phyloP scores from a whole-genome alignment of 1,140 invertebrate genomes.

The Teleopsis dalmanni region DNA sequence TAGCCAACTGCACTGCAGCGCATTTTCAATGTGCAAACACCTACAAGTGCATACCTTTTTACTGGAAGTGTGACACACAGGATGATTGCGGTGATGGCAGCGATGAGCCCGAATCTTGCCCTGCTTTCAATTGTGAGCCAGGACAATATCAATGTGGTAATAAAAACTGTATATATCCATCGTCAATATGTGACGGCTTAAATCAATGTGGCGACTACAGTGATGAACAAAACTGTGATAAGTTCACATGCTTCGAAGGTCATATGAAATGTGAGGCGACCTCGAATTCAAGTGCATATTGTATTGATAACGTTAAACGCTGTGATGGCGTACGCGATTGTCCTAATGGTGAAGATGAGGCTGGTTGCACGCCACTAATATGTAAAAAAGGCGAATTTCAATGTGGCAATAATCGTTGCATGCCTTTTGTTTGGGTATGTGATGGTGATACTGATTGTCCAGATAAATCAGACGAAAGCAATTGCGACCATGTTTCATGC shows the following conservation, averaged over 20 bases:
- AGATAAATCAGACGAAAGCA: constrained; percentile 59
- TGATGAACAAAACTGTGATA: constrained; percentile 58
- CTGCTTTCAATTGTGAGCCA: constrained; percentile 61
- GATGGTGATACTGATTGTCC: constrained; percentile 68
- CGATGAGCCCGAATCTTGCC: constrained; percentile 65
- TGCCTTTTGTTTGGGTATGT: constrained; percentile 72
- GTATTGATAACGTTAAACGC: constrained; percentile 32
- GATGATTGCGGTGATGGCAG: constrained; percentile 75
- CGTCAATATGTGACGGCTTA: constrained; percentile 60
- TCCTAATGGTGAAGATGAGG: constrained; percentile 59
- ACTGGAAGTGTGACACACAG: constrained; percentile 74
- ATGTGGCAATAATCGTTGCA: constrained; percentile 60
- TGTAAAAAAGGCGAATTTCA: constrained; percentile 65
- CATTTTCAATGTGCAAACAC: constrained; percentile 69
- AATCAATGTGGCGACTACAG: constrained; percentile 58
- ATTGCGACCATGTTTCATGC: constrained; percentile 53
- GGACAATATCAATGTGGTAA: constrained; percentile 72
- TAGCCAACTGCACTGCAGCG: constrained; percentile 69
- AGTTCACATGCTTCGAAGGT: constrained; percentile 40
- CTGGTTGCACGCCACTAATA: constrained; percentile 43
- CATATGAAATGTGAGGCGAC: constrained; percentile 37
- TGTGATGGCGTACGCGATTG: constrained; percentile 57
- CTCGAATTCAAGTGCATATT: constrained; percentile 29
- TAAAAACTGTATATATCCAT: constrained; percentile 57
- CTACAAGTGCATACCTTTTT: constrained; percentile 73